phyloP scores from a whole-genome alignment of 1,140 invertebrate genomes.

The Pemphigus obesinymphae region DNA sequence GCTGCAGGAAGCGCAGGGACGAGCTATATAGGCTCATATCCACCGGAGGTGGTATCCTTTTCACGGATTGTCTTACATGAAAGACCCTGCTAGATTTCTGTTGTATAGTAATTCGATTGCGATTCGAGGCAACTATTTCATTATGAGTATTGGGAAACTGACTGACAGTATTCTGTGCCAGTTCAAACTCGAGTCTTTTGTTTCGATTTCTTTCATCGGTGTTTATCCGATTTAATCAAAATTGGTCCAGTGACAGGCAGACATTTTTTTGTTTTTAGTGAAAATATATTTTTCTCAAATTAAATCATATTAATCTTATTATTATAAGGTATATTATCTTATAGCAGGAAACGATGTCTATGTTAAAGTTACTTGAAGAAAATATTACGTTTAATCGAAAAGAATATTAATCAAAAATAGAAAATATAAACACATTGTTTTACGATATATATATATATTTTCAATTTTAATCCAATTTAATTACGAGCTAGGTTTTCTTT shows the following conservation, averaged over 20 bases:
- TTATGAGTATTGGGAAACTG: constrained; percentile 13
- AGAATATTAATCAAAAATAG: too few species aligned
- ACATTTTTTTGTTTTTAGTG: neutral
- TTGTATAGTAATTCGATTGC: neutral
- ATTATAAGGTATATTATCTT: too few species aligned
- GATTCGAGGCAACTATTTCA: constrained; percentile 26
- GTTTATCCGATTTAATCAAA: constrained; percentile 9
- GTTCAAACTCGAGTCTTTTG: neutral
- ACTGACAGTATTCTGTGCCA: neutral
- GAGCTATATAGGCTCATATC: too few species aligned
- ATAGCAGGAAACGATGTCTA: too few species aligned
- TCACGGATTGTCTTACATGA: constrained; percentile 32
- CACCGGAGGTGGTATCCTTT: neutral
- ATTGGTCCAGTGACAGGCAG: neutral
- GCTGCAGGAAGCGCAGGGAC: too few species aligned
- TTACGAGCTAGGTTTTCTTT: neutral
- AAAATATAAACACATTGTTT: too few species aligned
- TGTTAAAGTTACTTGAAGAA: too few species aligned
- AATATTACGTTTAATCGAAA: too few species aligned
- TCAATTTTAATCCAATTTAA: neutral
- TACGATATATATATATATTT: too few species aligned
- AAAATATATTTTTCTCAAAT: neutral
- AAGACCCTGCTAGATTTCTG: neutral
- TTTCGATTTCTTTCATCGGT: neutral
- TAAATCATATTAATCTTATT: too few species aligned